Conservation (phyloP, 2,113 vertebrate genomes). For the Saccopteryx leptura region DNA sequence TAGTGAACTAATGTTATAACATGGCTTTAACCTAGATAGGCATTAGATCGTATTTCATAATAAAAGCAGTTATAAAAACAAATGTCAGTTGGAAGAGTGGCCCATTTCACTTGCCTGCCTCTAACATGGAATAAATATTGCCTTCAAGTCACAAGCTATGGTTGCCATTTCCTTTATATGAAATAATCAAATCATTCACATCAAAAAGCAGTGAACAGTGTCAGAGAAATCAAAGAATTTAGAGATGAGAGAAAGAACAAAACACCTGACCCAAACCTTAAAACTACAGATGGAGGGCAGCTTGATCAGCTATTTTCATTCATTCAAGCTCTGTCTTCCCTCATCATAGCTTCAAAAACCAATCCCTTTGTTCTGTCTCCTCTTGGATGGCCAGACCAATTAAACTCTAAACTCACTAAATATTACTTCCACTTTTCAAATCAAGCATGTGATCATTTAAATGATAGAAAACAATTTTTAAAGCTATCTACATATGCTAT, state of each 20-base stretch:
- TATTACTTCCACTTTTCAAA: conserved; percentile 14
- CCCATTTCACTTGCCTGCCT: conserved; percentile 51
- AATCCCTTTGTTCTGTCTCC: neutral
- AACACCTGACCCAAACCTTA: conserved; percentile 10
- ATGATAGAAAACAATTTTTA: conserved; percentile 8
- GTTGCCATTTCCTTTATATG: conserved; percentile 34
- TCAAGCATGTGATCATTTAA: neutral
- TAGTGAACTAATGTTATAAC: neutral
- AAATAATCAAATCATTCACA: conserved; percentile 69
- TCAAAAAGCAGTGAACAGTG: neutral
- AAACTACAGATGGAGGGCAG: neutral
- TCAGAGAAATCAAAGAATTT: conserved; percentile 55
- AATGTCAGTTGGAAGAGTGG: conserved; percentile 27
- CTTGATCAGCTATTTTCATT: neutral
- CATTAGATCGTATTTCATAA: conserved; percentile 31
- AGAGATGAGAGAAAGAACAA: neutral
- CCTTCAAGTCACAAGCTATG: conserved; percentile 30
- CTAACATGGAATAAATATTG: conserved; percentile 48
- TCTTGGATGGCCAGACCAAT: neutral
- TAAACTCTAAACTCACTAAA: neutral
- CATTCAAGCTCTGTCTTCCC: neutral
- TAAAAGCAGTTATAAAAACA: conserved; percentile 60
- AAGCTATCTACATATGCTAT: neutral
- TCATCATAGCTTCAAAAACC: neutral
- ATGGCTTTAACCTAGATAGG: conserved; percentile 20